phyloP scores from a whole-genome alignment of 2,797 vertebrate species.

The Lemur catta region DNA sequence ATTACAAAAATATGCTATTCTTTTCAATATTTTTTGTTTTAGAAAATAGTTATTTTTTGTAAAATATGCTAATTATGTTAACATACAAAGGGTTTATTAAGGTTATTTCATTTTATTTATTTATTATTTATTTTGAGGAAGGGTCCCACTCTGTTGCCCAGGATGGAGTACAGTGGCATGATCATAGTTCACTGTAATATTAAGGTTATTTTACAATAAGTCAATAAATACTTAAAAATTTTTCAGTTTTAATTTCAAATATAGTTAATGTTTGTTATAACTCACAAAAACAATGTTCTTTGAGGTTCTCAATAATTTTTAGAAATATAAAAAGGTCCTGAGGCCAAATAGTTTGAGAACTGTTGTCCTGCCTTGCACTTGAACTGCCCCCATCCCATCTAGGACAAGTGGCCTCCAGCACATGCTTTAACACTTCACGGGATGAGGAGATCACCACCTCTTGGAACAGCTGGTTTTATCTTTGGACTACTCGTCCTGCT shows the following conservation, averaged over 20 bases:
- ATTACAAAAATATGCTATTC: not conserved
- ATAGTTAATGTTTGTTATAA: not conserved
- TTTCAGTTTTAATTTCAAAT: not conserved
- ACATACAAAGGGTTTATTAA: not conserved
- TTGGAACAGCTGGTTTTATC: slow-evolving; percentile 13
- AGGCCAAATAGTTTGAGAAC: not conserved
- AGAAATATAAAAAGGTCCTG: not conserved
- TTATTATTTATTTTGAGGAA: not conserved
- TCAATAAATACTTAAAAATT: not conserved
- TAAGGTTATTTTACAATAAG: not conserved
- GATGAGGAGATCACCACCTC: not conserved
- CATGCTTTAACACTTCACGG: not conserved
- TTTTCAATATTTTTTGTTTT: not conserved
- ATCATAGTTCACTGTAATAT: not conserved
- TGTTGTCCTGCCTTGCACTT: not conserved
- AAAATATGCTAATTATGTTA: not conserved
- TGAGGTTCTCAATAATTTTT: not conserved
- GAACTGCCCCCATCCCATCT: not conserved
- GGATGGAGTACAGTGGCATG: not conserved
- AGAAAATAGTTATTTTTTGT: not conserved
- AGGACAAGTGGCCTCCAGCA: not conserved
- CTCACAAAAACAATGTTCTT: not conserved
- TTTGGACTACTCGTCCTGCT: not conserved
- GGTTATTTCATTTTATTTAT: not conserved
- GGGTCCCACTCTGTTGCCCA: not conserved